These are phyloP conservation scores for Mya arenaria DNA, from an alignment of 1,140 invertebrate species.

Conservation along the genomic window DNA sequence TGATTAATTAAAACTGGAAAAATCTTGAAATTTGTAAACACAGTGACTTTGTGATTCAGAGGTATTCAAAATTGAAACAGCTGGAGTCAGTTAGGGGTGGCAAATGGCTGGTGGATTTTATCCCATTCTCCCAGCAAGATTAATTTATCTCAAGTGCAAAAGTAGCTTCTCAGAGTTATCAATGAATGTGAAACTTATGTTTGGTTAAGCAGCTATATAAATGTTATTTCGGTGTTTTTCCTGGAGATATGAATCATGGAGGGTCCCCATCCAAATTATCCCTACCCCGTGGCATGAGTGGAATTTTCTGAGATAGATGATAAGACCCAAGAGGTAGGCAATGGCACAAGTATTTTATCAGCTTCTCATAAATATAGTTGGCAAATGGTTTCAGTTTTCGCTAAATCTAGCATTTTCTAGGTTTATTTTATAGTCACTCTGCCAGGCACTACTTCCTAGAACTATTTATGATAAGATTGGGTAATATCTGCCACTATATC, in stretches of 20 bases:
- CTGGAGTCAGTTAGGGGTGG: conserved; percentile 3
- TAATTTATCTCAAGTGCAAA: conserved; percentile 36
- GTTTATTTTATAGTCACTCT: not conserved
- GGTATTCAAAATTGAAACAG: not conserved
- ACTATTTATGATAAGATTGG: conserved; percentile 40
- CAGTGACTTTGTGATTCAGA: not conserved
- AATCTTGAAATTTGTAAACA: too few relatives aligned
- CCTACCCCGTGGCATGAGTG: conserved; percentile 49
- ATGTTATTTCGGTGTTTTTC: conserved; percentile 54
- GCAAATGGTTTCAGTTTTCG: conserved; percentile 51
- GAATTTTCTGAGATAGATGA: conserved; percentile 35
- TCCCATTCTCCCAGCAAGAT: not conserved
- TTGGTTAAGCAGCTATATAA: conserved; percentile 51
- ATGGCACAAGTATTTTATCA: conserved; percentile 43
- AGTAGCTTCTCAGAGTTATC: conserved; percentile 35
- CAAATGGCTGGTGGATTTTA: conserved; percentile 1
- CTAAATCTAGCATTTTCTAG: not conserved
- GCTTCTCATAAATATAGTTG: conserved; percentile 43
- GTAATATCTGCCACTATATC: conserved; percentile 38
- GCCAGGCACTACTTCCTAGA: conserved; percentile 30
- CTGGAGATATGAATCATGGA: conserved; percentile 35
- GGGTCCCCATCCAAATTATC: conserved; percentile 52
- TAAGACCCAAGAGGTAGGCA: conserved; percentile 25
- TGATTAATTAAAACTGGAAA: too few relatives aligned
- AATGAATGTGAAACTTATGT: conserved; percentile 46